A percentile compares a stretch with the other conserved stretches of the same genome.
Conservation (phyloP, 53 echinoderm and acorn worm genomes). For the Temnopleurus reevesii region DNA sequence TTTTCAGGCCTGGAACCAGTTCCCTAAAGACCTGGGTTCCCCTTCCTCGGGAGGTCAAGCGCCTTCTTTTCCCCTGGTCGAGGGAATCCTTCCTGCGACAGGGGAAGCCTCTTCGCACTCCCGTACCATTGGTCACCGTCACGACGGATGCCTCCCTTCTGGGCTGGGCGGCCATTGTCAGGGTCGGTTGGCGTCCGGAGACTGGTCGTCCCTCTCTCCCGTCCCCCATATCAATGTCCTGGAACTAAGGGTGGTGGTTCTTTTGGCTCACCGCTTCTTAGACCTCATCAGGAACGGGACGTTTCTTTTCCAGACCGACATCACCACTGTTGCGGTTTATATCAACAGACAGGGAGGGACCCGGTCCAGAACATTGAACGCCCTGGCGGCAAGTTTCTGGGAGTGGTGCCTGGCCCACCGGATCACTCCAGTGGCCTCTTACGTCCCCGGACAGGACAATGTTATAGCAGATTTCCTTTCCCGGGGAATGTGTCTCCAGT, state of each 20-base stretch:
- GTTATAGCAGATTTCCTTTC: background rate
- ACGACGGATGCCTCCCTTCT: background rate
- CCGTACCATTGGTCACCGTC: background rate
- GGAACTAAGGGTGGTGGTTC: background rate
- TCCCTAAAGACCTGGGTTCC: too few species aligned
- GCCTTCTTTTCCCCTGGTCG: background rate
- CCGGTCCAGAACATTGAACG: background rate
- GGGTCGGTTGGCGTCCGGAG: background rate
- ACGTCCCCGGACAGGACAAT: background rate
- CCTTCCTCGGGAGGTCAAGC: background rate
- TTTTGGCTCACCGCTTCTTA: background rate
- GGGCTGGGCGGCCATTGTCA: background rate
- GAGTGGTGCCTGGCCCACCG: background rate
- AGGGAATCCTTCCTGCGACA: background rate
- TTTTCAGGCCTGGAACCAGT: background rate
- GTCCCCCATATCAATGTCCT: background rate
- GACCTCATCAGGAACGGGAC: background rate
- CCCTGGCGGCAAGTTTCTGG: background rate
- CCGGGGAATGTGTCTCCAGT: background rate
- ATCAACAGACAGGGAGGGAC: background rate
- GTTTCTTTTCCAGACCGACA: background rate
- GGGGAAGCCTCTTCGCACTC: background rate
- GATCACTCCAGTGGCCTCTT: background rate
- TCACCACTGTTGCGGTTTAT: background rate
- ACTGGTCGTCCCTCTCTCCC: background rate